A percentile compares a stretch with the other conserved stretches of the same genome.
Conservation (phyloP, 1,140 invertebrate species). For the Neuroterus valhalla region DNA sequence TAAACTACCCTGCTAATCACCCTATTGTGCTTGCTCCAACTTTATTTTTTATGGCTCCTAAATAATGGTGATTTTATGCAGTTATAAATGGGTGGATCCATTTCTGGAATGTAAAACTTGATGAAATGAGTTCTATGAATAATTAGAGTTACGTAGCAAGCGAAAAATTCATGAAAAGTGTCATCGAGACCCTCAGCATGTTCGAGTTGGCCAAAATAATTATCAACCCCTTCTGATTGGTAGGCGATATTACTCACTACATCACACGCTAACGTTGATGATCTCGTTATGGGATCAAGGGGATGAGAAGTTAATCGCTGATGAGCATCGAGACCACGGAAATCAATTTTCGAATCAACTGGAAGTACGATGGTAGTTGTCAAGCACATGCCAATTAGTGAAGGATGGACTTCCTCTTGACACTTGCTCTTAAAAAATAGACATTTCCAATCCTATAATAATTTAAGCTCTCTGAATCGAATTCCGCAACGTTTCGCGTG, state of each 20-base stretch:
- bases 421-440: background rate
- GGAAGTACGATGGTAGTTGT: background rate
- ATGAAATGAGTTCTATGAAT: too few species aligned
- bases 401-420: background rate
- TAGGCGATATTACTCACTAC: constrained; percentile 13
- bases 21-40: too few species aligned
- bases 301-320: constrained; percentile 17
- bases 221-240: constrained; percentile 13
- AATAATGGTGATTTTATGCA: too few species aligned
- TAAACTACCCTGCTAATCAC: too few species aligned
- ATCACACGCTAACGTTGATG: constrained; percentile 21
- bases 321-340: constrained; percentile 16
- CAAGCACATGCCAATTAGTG: background rate
- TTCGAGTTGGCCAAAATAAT: background rate
- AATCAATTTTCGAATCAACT: constrained; percentile 22
- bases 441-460: background rate
- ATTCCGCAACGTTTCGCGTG: too few species aligned
- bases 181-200: background rate
- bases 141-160: too few species aligned
- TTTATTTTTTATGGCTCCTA: too few species aligned
- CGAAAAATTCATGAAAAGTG: too few species aligned
- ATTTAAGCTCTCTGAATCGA: too few species aligned
- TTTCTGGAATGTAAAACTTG: too few species aligned
- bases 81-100: too few species aligned
- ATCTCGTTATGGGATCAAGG: constrained; percentile 11